phyloP scores from a whole-genome alignment of 2,888 invertebrate species.

The Artemia sinica region DNA sequence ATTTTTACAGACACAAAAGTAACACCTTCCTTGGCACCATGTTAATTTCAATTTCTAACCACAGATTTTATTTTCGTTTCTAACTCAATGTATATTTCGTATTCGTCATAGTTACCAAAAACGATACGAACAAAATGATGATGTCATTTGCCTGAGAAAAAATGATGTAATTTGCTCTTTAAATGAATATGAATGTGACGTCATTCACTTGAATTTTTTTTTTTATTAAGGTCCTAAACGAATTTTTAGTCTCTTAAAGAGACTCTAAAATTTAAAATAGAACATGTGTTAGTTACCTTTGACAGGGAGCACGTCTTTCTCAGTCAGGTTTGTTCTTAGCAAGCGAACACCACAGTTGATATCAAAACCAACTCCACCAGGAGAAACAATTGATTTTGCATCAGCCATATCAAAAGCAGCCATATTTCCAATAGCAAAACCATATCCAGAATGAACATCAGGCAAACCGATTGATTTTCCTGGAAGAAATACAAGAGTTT shows the following conservation, averaged over 20 bases:
- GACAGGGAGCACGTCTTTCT: conserved; percentile 77
- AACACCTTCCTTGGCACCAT: no score
- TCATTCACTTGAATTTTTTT: no score
- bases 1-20: no score
- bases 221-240: no score
- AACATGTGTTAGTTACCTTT: conserved; percentile 39
- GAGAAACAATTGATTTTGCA: conserved; percentile 81
- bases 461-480: conserved; percentile 72
- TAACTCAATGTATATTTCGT: no score
- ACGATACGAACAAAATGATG: no score
- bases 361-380: conserved; percentile 97
- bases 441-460: conserved; percentile 95
- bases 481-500: conserved; percentile 24
- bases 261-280: neutral
- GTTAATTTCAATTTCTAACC: no score
- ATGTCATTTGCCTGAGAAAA: no score
- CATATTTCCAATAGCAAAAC: conserved; percentile 98
- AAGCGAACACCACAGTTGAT: conserved; percentile 96
- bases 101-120: no score
- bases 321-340: conserved; percentile 78
- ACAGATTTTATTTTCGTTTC: no score
- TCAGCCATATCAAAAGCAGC: conserved; percentile 92
- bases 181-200: no score
- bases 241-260: neutral
- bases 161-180: no score